These are phyloP conservation scores for Pachyrhynchus sulphureomaculatus DNA, from an alignment of 1,140 invertebrate genomes.

Conservation along the genomic window DNA sequence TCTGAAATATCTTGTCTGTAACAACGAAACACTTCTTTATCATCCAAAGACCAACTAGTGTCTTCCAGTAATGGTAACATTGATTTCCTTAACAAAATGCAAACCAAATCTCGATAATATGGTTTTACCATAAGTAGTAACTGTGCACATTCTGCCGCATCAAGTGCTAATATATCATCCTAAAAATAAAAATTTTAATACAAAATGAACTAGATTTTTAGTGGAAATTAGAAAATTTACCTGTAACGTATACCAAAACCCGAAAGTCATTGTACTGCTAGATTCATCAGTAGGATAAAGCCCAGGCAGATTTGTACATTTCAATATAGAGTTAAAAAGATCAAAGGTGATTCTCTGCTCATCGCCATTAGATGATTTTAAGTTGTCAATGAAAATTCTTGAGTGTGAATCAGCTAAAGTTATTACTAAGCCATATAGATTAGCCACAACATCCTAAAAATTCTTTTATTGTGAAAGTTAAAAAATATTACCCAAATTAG, in stretches of 20 bases:
- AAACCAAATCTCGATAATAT: constrained; percentile 65
- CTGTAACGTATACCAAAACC: constrained; percentile 90
- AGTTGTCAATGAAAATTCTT: constrained; percentile 59
- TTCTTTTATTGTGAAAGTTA: too few species aligned
- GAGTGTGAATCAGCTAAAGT: constrained; percentile 67
- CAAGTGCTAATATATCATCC: constrained; percentile 63
- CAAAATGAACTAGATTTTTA: constrained; percentile 2
- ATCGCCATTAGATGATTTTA: constrained; percentile 51
- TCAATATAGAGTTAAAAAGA: constrained; percentile 59
- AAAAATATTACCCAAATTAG: too few species aligned
- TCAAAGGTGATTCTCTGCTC: constrained; percentile 50
- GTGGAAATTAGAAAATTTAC: constrained; percentile 49
- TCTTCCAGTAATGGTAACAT: constrained; percentile 58
- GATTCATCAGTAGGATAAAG: constrained; percentile 83
- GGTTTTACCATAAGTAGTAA: constrained; percentile 60
- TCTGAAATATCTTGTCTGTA: constrained; percentile 91
- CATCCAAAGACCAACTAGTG: constrained; percentile 64
- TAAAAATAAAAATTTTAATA: constrained; percentile 43
- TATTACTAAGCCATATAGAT: constrained; percentile 65
- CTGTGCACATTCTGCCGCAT: constrained; percentile 54
- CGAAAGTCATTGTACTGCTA: constrained; percentile 79
- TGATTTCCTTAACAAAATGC: constrained; percentile 65
- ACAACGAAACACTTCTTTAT: constrained; percentile 83
- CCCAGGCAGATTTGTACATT: constrained; percentile 77
- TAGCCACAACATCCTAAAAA: constrained; percentile 55